These are phyloP conservation scores for Dreissena polymorpha DNA, from an alignment of 1,140 invertebrate species.

Conservation along the genomic window DNA sequence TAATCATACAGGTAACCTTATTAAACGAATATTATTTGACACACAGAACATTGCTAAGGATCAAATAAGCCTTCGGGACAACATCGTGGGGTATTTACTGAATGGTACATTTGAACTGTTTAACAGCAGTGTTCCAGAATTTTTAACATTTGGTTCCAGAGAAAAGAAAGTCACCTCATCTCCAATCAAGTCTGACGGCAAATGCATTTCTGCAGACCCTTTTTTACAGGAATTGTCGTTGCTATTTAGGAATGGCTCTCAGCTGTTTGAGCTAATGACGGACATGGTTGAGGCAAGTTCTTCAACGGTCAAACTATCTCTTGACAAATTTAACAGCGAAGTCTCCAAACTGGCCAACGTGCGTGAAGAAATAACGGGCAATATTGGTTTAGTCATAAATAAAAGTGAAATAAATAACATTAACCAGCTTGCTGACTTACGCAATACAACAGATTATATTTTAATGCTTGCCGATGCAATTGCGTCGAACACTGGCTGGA, in stretches of 20 bases:
- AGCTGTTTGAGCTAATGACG: slow-evolving; percentile 58
- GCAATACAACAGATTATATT: slow-evolving; percentile 60
- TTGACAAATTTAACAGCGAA: slow-evolving; percentile 57
- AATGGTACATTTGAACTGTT: slow-evolving; percentile 50
- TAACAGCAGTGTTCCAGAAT: slow-evolving; percentile 44
- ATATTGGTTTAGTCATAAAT: too few relatives aligned
- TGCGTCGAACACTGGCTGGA: slow-evolving; percentile 68
- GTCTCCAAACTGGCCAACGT: slow-evolving; percentile 55
- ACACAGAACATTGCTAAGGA: slow-evolving; percentile 55
- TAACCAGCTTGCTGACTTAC: slow-evolving; percentile 18
- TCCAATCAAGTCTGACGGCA: not conserved
- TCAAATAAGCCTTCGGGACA: slow-evolving; percentile 53
- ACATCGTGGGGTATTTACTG: slow-evolving; percentile 23
- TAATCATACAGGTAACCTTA: slow-evolving; percentile 59
- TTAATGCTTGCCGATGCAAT: slow-evolving; percentile 60
- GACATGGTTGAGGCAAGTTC: slow-evolving; percentile 61
- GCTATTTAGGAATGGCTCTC: slow-evolving; percentile 56
- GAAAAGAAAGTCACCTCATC: not conserved
- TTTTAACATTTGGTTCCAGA: slow-evolving; percentile 14
- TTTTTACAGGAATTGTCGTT: slow-evolving; percentile 44
- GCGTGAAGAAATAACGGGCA: not conserved
- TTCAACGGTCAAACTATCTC: slow-evolving; percentile 49
- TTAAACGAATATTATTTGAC: slow-evolving; percentile 60
- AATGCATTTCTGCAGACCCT: slow-evolving; percentile 17
- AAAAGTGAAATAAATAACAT: not conserved